These are phyloP conservation scores for Cyrtorhinus lividipennis DNA, from an alignment of 1,140 invertebrate genomes.

Conservation along the genomic window DNA sequence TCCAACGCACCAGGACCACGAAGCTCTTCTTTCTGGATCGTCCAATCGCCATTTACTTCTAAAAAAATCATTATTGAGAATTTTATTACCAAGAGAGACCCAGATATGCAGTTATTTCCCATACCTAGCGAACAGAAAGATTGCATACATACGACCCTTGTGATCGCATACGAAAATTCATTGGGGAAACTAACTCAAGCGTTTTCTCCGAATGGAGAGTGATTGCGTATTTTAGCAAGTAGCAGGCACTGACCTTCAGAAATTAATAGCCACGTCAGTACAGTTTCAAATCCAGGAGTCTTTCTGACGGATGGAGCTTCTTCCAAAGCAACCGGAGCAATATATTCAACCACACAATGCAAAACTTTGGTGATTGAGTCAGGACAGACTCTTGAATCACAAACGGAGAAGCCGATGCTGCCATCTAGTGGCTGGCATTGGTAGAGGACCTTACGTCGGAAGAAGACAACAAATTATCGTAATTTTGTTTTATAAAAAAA, in stretches of 20 bases:
- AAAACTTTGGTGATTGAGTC: neutral
- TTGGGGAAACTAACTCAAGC: no score
- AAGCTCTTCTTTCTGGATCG: conserved; percentile 31
- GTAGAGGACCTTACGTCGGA: neutral
- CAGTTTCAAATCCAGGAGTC: neutral
- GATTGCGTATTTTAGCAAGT: no score
- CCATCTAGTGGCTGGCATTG: neutral
- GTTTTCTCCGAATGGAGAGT: no score
- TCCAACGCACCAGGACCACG: conserved; percentile 43
- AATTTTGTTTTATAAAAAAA: no score
- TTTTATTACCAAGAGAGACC: no score
- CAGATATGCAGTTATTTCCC: no score
- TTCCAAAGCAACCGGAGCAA: neutral
- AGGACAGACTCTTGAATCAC: neutral
- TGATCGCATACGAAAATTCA: no score
- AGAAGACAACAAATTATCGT: no score
- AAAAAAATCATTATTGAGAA: no score
- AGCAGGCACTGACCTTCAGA: conserved; percentile 2
- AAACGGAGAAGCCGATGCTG: neutral
- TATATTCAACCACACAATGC: neutral
- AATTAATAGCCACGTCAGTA: neutral
- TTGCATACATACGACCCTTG: no score
- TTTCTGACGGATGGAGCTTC: neutral
- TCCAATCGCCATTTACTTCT: conserved; percentile 30
- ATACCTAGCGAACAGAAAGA: no score